Base-by-base conservation (phyloP, 2,888 invertebrate genomes). In the Gari tellinella region DNA sequence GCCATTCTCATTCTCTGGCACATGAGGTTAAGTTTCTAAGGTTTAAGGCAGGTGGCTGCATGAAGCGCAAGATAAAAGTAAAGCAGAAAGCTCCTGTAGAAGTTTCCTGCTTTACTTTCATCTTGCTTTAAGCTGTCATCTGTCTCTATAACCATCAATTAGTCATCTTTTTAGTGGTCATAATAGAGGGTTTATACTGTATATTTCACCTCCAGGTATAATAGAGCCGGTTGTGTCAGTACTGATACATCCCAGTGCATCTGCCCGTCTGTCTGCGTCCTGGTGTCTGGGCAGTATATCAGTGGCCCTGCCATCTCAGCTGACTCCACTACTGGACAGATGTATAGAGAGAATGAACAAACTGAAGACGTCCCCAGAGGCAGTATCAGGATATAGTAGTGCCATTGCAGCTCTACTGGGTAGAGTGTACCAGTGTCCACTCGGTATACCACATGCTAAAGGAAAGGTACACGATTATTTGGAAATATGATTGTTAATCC, bases 281-380 rank as follows among this genome's bases (percentile, higher is more conserved):
- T 98, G 98, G 97, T 97, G 97, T 91, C 93, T 98, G 72, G 95
- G 97, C 62, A 96, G 97, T 91, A 95, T 97, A 86, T 97, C 98
- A 88, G 95, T 96, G 31, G 98, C 99, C 40, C 95, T 98, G 60
- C 99, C 99, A 8, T 96, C 97, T 87, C 97, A 98, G 92, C 95
- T 98, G 86, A 96, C 99, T 45, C 97, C 97, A 5, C 93, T 99
- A 46, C 95, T 99, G 82, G 98, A 99, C 93, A 94, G 92, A 40
- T 91, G 91, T 83, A 86, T 90, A 75, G 90, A 89, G 65, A 85
- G 91, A 19, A 90, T 92, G 90, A 90, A 91, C 72, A 89, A 92
- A 96, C 96, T 97, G 92, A 94, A 97, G 81, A 96, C 97, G 15
- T 97, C 97, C 1, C 96, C 93, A 0, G 94, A 94, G 80, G 94